Percentiles rank a stretch among this genome's conserved stretches.
Evolutionary conservation across 2,113 vertebrate genomes (phyloP).

Genomic region (Trachemys scripta): DNA sequence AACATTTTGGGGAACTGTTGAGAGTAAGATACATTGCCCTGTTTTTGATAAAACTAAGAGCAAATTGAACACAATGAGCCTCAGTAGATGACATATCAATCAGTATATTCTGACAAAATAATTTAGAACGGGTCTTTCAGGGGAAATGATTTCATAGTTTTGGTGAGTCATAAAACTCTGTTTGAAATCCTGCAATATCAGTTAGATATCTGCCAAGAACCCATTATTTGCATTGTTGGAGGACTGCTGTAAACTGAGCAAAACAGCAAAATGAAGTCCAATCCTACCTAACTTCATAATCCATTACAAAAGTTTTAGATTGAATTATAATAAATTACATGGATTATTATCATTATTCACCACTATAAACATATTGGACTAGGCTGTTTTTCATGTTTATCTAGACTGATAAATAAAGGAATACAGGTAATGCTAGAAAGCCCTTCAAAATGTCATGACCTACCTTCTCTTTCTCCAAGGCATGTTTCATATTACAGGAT

Average conservation of each 20-base stretch:
- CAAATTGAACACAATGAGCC: constrained; percentile 38
- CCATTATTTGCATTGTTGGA: constrained; percentile 25
- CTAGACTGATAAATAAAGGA: background rate
- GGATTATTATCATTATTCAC: background rate
- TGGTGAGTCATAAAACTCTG: constrained; percentile 45
- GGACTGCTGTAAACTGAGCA: background rate
- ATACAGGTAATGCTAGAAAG: background rate
- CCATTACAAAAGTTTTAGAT: background rate
- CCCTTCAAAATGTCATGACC: background rate
- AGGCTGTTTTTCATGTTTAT: background rate
- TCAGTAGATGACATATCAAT: constrained; percentile 63
- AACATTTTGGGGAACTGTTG: background rate
- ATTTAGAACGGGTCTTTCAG: constrained; percentile 49
- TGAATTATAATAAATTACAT: background rate
- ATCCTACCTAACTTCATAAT: background rate
- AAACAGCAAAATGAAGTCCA: background rate
- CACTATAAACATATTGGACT: background rate
- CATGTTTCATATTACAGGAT: background rate
- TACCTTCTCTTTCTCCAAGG: background rate
- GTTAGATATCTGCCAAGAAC: constrained; percentile 63
- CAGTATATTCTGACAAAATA: constrained; percentile 54
- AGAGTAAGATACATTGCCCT: constrained; percentile 55
- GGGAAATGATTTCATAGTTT: constrained; percentile 53
- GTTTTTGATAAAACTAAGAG: constrained; percentile 55
- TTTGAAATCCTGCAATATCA: constrained; percentile 63